Conservation (phyloP, 2,888 invertebrate genomes). For the Ophioninae sp. region DNA sequence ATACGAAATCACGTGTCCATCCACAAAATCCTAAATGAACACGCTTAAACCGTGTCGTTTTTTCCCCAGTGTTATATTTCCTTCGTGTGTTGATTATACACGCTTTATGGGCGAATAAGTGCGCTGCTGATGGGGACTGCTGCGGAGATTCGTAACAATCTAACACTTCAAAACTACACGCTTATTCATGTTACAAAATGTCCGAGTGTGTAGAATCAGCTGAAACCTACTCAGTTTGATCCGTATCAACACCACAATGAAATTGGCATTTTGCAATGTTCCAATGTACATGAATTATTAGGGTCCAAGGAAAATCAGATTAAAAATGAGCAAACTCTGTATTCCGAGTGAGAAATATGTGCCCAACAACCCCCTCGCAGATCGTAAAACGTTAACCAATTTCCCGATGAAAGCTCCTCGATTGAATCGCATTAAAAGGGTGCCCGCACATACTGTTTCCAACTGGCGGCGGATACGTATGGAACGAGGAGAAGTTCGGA, state of each 20-base stretch:
- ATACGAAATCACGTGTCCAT: constrained; percentile 4
- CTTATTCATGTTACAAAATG: too few species aligned
- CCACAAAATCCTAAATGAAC: not conserved
- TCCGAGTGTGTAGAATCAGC: too few species aligned
- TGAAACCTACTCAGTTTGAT: too few species aligned
- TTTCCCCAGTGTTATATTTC: too few species aligned
- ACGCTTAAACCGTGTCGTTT: not conserved
- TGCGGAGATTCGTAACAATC: too few species aligned
- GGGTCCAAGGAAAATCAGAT: not conserved
- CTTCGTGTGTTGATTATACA: too few species aligned
- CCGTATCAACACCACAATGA: not conserved
- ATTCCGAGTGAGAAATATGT: not conserved
- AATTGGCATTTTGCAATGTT: not conserved
- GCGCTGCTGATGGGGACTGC: too few species aligned
- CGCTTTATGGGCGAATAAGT: too few species aligned
- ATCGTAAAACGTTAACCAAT: not conserved
- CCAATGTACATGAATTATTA: not conserved
- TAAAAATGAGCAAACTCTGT: not conserved
- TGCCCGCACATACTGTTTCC: not conserved
- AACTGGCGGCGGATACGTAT: not conserved
- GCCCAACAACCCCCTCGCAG: not conserved
- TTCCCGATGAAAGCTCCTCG: not conserved
- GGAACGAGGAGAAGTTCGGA: not conserved
- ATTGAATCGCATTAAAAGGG: not conserved
- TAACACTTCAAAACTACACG: too few species aligned